These are phyloP conservation scores for Pangasius macronema DNA, from an alignment of 2,797 vertebrate species.

Conservation along the genomic window DNA sequence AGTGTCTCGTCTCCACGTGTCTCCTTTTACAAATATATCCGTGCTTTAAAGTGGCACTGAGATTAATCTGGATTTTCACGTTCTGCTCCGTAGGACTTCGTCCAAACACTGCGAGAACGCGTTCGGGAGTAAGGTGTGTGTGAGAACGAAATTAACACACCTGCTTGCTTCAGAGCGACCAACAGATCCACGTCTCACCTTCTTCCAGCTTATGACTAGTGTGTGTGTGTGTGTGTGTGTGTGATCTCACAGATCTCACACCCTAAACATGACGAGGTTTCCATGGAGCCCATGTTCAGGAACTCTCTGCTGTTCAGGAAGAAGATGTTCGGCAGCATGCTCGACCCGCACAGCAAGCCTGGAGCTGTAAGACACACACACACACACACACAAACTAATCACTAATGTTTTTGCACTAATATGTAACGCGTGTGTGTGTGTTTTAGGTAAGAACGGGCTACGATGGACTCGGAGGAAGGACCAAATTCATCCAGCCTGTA, in stretches of 20 bases:
- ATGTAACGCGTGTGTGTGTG: constrained; percentile 24
- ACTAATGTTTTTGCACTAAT: neutral
- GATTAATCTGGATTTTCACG: neutral
- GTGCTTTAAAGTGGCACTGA: neutral
- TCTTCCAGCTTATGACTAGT: neutral
- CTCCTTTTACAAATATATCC: neutral
- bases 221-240: neutral
- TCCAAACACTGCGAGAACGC: constrained; percentile 60
- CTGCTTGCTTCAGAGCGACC: neutral
- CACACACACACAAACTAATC: neutral
- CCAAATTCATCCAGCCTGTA: constrained; percentile 94
- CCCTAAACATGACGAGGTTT: constrained; percentile 59
- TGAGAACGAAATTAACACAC: neutral
- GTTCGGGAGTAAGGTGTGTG: constrained; percentile 61
- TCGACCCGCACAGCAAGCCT: constrained; percentile 69
- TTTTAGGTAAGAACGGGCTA: constrained; percentile 86
- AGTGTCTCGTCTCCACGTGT: constrained; percentile 56
- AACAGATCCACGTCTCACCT: neutral
- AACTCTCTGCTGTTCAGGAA: constrained; percentile 87
- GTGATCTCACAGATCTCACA: constrained; percentile 33
- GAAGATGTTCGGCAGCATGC: constrained; percentile 73
- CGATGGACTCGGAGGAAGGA: constrained; percentile 92
- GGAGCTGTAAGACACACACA: constrained; percentile 75
- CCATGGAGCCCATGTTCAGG: constrained; percentile 81
- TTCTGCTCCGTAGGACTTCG: constrained; percentile 53